Conservation (phyloP, 2,113 vertebrate genomes). For the Sturnus vulgaris region DNA sequence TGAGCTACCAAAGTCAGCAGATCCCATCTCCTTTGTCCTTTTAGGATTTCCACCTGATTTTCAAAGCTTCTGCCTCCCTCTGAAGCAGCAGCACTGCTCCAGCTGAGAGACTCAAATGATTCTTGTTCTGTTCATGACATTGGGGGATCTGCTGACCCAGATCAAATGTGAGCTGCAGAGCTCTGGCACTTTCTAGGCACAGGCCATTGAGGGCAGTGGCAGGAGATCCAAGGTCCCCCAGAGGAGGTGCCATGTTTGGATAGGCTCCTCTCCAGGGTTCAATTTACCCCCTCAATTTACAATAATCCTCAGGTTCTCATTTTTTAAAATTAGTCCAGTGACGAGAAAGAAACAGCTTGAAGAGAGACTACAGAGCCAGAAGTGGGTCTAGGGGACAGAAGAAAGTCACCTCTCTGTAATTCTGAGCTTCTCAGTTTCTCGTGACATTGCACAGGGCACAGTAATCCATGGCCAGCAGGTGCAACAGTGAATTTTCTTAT, state of each 20-base stretch:
- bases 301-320: background rate
- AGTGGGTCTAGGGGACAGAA: background rate
- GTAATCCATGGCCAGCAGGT: background rate
- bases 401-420: background rate
- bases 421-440: background rate
- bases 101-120: background rate
- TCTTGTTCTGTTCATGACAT: background rate
- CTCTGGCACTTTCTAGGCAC: background rate
- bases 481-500: background rate
- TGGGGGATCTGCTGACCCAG: background rate
- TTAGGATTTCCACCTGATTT: background rate
- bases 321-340: background rate
- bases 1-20: background rate
- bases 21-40: background rate
- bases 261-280: background rate
- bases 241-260: fast-evolving
- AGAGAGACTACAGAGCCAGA: background rate
- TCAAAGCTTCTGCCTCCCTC: background rate
- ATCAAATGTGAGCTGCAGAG: background rate
- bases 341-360: background rate
- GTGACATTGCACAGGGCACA: background rate
- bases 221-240: background rate
- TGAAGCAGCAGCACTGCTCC: background rate
- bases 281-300: background rate
- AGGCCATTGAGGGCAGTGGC: background rate